Conservation (phyloP, 1,140 invertebrate species). For the Condylostylus longicornis region DNA sequence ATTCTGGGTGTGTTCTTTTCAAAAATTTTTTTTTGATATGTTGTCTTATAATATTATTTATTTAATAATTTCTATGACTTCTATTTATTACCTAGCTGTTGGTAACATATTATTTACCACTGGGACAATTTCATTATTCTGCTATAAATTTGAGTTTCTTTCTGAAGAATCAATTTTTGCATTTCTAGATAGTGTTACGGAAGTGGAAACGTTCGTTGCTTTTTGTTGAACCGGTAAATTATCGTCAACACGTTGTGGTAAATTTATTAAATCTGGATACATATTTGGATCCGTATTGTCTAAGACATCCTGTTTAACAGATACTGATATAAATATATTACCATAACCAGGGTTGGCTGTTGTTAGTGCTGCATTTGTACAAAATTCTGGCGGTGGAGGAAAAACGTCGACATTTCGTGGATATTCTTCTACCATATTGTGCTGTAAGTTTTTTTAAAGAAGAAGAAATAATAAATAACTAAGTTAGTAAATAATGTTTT, state of each 20-base stretch:
- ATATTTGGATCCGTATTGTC: constrained; percentile 39
- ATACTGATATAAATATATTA: constrained; percentile 60
- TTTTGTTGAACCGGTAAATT: constrained; percentile 8
- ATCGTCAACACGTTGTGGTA: constrained; percentile 38
- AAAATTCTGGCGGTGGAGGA: constrained; percentile 48
- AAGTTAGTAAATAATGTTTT: too few species aligned
- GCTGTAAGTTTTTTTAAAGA: too few species aligned
- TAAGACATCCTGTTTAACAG: constrained; percentile 50
- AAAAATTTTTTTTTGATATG: too few species aligned
- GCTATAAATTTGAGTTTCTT: constrained; percentile 25
- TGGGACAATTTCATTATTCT: constrained; percentile 30
- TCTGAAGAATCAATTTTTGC: constrained; percentile 24
- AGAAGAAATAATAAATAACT: too few species aligned
- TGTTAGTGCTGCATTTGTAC: constrained; percentile 39
- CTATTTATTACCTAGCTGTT: too few species aligned
- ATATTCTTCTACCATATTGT: constrained; percentile 28
- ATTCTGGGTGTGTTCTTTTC: too few species aligned
- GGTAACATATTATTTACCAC: too few species aligned
- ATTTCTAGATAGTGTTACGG: constrained; percentile 44
- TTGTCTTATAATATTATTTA: too few species aligned
- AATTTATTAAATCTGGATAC: constrained; percentile 64
- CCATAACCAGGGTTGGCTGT: constrained; percentile 42
- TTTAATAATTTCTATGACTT: too few species aligned
- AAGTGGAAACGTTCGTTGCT: constrained; percentile 34
- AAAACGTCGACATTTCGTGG: constrained; percentile 37